Conservation (phyloP, 2,888 invertebrate genomes). For the Drosophila picticornis region DNA sequence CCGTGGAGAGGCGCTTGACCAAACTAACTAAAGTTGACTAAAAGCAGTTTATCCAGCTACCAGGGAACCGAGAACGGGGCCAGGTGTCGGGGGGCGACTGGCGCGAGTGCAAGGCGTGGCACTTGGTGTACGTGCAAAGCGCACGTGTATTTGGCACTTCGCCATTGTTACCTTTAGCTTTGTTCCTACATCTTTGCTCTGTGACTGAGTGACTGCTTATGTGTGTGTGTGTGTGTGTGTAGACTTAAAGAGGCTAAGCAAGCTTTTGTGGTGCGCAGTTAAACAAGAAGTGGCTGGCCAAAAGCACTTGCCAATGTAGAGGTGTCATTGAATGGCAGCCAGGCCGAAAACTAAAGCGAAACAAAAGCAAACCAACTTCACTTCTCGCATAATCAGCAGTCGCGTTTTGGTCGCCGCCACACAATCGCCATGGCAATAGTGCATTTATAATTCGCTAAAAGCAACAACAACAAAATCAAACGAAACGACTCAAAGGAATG, state of each 20-base stretch:
- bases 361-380: conserved; percentile 9
- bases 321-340: conserved; percentile 64
- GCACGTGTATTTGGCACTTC: conserved; percentile 78
- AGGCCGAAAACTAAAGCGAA: conserved; percentile 21
- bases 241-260: conserved; percentile 76
- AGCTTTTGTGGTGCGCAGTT: conserved; percentile 70
- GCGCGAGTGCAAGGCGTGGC: conserved; percentile 31
- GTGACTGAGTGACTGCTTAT: conserved; percentile 47
- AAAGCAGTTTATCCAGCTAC: conserved; percentile 75
- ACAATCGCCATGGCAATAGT: conserved; percentile 68
- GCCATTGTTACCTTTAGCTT: conserved; percentile 73
- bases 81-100: not conserved
- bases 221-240: conserved; percentile 21
- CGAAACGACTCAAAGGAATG: conserved; percentile 48
- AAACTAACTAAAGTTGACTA: conserved; percentile 80
- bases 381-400: conserved; percentile 69
- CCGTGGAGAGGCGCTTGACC: conserved; percentile 50
- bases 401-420: conserved; percentile 63
- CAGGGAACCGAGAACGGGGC: not conserved
- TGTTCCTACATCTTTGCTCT: conserved; percentile 70
- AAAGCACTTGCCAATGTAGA: conserved; percentile 11
- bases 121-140: conserved; percentile 57
- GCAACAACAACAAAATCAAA: conserved; percentile 17
- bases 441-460: conserved; percentile 60
- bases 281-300: conserved; percentile 50